Base-by-base conservation (phyloP, 2,888 invertebrate species). In the Stenichneumon culpator region DNA sequence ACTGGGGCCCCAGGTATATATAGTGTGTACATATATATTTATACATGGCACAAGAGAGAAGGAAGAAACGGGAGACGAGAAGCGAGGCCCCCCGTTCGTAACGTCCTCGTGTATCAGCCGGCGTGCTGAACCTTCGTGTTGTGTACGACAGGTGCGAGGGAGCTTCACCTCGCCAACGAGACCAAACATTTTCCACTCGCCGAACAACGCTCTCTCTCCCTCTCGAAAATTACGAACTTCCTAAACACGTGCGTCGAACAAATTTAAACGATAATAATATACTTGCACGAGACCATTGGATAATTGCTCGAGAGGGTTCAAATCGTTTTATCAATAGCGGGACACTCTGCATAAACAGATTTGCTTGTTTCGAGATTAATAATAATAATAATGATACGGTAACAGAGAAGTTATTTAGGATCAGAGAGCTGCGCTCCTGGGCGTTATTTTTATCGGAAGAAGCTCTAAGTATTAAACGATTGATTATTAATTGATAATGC, bases 101-200 rank as follows among this genome's bases (percentile, higher is more conserved):
- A 19, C 82, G 74, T 86, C 79, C 84, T 83, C 84, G 81, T 70
- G 86, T 84, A 84, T 79, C 80, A 84, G 81, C 81, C 73, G 73
- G 73, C 60, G 68, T 72, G 44, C 70, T 19, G 69, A 68, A 73
- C 77, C 72, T 84, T 81, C 74, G 69, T 69, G 44, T 70, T 69
- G 44, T 70, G 63, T 74, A 82, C 86, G 88, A 88, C 88, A 88
- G 88, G 88, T 88, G 88, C 86, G 82, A 84, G 84, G 73, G 73
- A 83, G 82, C 73, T 78, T 81, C 84, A 47, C 81, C 69, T 74
- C 74, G 83, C 77, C 83, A 73, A 79, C 74, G 81, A 77, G 82
- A 87, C 83, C 79, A 85, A 84, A 85, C 83, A 85, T 87, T 88
- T 88, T 87, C 86, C 87, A 86, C 84, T 87, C 86, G 14, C 70